phyloP scores from a whole-genome alignment of 2,113 vertebrate genomes.

The Corvus hawaiiensis region DNA sequence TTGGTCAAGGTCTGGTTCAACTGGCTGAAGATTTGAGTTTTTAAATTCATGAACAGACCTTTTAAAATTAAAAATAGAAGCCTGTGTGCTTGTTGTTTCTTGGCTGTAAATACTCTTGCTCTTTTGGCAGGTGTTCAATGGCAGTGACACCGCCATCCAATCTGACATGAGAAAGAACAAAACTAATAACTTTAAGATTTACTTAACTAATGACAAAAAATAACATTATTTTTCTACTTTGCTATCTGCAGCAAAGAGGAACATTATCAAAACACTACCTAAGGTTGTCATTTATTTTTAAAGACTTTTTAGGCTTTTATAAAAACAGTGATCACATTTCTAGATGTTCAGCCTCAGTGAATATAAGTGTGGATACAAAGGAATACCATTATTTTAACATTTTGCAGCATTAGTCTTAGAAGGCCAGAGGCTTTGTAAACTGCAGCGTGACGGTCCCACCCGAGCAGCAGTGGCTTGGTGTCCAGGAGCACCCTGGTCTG shows the following conservation, averaged over 20 bases:
- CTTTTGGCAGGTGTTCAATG: not conserved
- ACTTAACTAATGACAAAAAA: not conserved
- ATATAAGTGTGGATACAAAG: not conserved
- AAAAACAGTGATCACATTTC: not conserved
- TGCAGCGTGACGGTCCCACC: not conserved
- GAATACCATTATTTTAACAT: not conserved
- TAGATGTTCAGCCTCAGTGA: not conserved
- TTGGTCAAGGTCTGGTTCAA: not conserved
- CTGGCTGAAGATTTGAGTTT: not conserved
- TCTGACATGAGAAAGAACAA: not conserved
- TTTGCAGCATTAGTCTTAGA: not conserved
- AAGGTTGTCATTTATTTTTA: not conserved
- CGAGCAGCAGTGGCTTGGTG: not conserved
- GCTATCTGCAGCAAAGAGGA: not conserved
- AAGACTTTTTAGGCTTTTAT: not conserved
- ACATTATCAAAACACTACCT: not conserved
- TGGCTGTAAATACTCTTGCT: not conserved
- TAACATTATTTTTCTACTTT: not conserved
- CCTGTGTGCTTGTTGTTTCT: not conserved
- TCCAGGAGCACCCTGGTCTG: rapidly evolving
- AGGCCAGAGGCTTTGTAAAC: not conserved
- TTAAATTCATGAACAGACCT: not conserved
- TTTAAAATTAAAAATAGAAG: not conserved
- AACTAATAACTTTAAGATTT: not conserved
- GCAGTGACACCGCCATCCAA: not conserved